Evolutionary conservation across 2,113 vertebrate species (phyloP).

Genomic region (Sinosuthora webbiana): DNA sequence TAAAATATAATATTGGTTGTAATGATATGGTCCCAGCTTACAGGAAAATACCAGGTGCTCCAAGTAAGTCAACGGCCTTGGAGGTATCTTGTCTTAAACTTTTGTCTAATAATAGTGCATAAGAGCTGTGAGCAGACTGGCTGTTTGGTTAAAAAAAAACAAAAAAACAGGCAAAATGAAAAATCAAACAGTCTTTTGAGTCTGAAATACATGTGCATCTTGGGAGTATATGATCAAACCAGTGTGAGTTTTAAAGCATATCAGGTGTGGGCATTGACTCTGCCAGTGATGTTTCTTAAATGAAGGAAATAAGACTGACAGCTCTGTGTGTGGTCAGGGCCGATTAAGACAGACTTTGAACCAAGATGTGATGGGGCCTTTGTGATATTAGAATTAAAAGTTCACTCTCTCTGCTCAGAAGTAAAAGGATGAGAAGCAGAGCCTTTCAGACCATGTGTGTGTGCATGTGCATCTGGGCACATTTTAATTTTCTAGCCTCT

Average conservation of each 20-base stretch:
- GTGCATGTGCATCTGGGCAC: background rate
- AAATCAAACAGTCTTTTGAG: background rate
- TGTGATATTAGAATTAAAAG: constrained; percentile 49
- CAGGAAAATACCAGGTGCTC: background rate
- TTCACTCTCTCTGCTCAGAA: background rate
- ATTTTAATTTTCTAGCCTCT: constrained; percentile 40
- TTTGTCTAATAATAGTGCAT: background rate
- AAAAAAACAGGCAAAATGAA: background rate
- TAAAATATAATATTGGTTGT: background rate
- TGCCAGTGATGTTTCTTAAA: background rate
- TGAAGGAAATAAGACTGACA: constrained; percentile 24
- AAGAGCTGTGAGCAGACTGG: background rate
- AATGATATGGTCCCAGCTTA: background rate
- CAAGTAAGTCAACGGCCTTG: background rate
- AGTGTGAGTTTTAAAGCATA: background rate
- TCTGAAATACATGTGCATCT: background rate
- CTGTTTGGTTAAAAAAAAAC: background rate
- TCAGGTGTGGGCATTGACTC: constrained; percentile 6
- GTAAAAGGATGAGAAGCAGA: constrained; percentile 19
- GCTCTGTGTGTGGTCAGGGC: constrained; percentile 53
- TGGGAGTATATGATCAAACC: background rate
- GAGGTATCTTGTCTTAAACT: background rate
- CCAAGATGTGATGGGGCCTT: constrained; percentile 28
- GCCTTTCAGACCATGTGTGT: background rate
- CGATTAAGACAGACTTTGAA: constrained; percentile 43